Evolutionary conservation across 2,113 vertebrate species (phyloP).

Genomic region (Rhinolophus ferrumequinum): DNA sequence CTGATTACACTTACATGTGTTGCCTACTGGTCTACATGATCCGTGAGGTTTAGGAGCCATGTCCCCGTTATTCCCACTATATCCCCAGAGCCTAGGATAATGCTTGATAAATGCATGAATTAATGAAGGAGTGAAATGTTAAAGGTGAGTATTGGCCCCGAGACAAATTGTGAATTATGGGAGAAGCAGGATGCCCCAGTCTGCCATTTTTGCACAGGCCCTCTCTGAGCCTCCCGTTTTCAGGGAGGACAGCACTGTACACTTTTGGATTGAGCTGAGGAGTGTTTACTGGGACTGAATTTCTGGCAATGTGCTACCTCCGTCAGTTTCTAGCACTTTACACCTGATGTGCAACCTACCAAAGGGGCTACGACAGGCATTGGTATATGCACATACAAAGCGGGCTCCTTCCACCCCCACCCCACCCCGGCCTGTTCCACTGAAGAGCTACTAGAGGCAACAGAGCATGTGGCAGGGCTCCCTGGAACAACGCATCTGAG

Average conservation of each 20-base stretch:
- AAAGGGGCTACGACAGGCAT: not conserved
- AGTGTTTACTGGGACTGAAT: not conserved
- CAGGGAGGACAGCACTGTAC: not conserved
- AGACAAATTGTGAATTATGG: not conserved
- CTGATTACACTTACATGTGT: fast-evolving
- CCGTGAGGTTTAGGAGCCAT: not conserved
- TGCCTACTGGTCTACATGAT: not conserved
- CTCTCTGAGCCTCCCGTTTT: not conserved
- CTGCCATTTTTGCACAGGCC: not conserved
- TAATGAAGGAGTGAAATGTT: not conserved
- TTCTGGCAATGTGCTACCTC: not conserved
- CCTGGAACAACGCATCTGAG: not conserved
- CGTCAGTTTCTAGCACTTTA: not conserved
- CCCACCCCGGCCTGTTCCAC: not conserved
- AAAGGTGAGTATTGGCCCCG: not conserved
- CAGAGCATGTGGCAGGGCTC: fast-evolving
- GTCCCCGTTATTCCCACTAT: not conserved
- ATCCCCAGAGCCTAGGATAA: not conserved
- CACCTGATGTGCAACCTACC: not conserved
- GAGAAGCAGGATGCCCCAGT: not conserved
- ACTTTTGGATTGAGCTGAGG: fast-evolving
- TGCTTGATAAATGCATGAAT: not conserved
- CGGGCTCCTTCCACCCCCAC: no score
- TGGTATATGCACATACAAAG: not conserved
- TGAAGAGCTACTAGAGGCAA: no score